Evolutionary conservation across 37 sponge, comb jelly and placozoan species (phyloP), one percentile per base, ranked within the genome.

Genomic region (Spongilla lacustris): DNA sequence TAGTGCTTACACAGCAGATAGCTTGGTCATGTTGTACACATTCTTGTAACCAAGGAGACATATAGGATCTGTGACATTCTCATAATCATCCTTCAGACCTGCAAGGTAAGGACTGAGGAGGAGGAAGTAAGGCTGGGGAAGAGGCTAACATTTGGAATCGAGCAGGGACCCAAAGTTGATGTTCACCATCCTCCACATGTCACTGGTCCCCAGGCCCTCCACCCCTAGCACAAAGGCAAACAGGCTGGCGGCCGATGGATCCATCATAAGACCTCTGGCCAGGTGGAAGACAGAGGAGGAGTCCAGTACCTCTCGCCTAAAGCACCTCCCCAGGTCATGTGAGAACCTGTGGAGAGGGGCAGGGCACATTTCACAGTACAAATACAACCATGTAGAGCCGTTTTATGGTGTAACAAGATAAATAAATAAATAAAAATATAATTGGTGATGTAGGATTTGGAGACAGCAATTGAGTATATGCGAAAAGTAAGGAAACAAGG

Each of bases 291-390:
- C 69, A n/a, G 29, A 50, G 17, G 79, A 74, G 49, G 84, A 70
- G 71, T 86, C 89, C 67, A 89, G 22, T 1, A 23, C 33, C 22
- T 50, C 38, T 26, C 58, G 13, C 12, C n/a, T 22, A 78, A 93
- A 93, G 50, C 87, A 93, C 28, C 29, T 67, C 4, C 93, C 93
- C 36, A 89, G 83, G 37, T 93, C 81, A 80, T 93, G 89, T 26
- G 93, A 93, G 66, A 93, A 82, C 93, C 93, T 93, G 50, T 2
- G 38, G 14, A 8, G 24, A 28, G 38, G 9, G 46, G 77, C 2
- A 76, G 38, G n/a, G n/a, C n/a, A n/a, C n/a, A n/a, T n/a, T n/a
- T n/a, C n/a, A n/a, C n/a, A n/a, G n/a, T n/a, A n/a, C n/a, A n/a
- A n/a, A n/a, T n/a, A n/a, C n/a, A n/a, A n/a, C n/a, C n/a, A n/a